Base-by-base conservation (phyloP, 2,888 invertebrate genomes). In the Leistus spinibarbis region DNA sequence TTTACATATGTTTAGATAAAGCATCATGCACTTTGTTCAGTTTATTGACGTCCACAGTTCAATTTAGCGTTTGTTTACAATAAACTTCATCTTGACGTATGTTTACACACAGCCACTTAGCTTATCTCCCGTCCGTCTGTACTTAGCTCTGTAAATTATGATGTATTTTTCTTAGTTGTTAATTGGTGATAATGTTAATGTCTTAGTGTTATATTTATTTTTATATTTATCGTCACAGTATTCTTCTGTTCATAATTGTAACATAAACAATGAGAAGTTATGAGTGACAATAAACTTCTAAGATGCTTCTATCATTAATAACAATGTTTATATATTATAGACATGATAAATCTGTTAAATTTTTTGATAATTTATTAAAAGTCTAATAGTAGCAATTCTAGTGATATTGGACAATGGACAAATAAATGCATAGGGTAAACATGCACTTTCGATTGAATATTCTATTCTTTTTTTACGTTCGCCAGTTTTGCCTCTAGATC, bases 1-100 rank as follows among this genome's bases (percentile, higher is more conserved):
- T n/a, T 66, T 40, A 73, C 60, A 65, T 53, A 54, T 73, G 72
- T 73, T 66, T 67, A 73, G 67, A 73, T 73, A 73, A 57, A 60
- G 54, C 57, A 53, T 54, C 57, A 53, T 54, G 66, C 40, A 73
- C 60, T 56, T 73, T 73, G 20, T 54, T 54, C 72, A 64, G 72
- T 72, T 57, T 66, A 72, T 65, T 72, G 72, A 72, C 72, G 27
- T 72, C 65, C 56, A 64, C 64, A 72, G 27, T 64, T 72, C 63
- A 65, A 66, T 10, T 64, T 65, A 24, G 57, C 62, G 67, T 73
- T 73, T n/a, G 66, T 73, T 73, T 66, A 66, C 40, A 40, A 40
- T 73, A 66, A 66, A 62, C 72, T 57, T 53, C 57, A 54, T 54
- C 53, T 69, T 57, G 69, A 69, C 69, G 54, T 24, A n/a, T 73